Base-by-base conservation (phyloP, 2,888 invertebrate genomes). In the Agrochola litura region DNA sequence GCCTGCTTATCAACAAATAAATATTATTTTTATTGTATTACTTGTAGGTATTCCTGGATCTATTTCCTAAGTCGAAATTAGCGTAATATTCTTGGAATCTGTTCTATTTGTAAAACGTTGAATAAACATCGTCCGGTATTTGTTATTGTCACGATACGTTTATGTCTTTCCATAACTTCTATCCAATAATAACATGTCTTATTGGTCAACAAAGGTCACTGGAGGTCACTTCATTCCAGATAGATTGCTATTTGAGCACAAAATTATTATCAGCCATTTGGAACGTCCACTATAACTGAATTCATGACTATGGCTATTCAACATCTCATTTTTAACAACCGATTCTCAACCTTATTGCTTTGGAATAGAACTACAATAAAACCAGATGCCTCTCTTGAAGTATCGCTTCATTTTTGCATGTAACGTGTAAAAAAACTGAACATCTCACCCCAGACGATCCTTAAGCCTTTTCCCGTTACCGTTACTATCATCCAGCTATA, bases 391-490 rank as follows among this genome's bases (percentile, higher is more conserved):
- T 73, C 43, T 54, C 65, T 75, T 72, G 65, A 84, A 82, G 76
- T 73, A 73, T 84, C 52, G 73, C 76, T 79, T 85, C 78, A 86
- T 85, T 86, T 82, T 84, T 81, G 77, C 77, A 83, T 79, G 79
- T 75, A 74, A 76, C 73, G 60, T 67, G 69, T 85, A 83, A 85
- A 86, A 84, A 67, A 86, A 85, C 87, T 81, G 84, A 88, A 87
- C 88, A 88, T 85, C 84, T 82, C 85, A 86, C 88, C 89, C 87
- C 73, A 84, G 88, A 88, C 86, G 84, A 86, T 84, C 84, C 89
- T 89, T 85, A 88, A 89, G 89, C 84, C 90, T 85, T 86, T 84
- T 86, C 78, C 89, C 86, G 88, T 91, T 91, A 88, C 85, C 83
- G 84, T 87, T 85, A 88, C 89, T 90, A 90, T 88, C 79, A 89